phyloP scores from a whole-genome alignment of 2,888 invertebrate genomes.

The Scaptomyza tumidula region DNA sequence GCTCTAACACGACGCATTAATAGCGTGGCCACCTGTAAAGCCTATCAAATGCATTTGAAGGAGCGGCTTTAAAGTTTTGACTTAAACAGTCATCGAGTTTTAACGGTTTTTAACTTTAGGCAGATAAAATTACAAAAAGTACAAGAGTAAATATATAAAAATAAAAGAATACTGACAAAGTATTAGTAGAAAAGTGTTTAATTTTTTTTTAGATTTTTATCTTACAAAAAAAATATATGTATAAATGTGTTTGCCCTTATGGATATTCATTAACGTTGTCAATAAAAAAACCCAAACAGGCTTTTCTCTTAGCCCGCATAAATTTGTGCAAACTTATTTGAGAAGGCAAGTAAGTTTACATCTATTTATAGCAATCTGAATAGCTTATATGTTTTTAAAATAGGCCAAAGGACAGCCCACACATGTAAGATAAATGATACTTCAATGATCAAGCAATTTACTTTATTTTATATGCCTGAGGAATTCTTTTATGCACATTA shows the following conservation, averaged over 20 bases:
- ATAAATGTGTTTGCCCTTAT: too few species aligned
- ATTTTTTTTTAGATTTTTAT: background rate
- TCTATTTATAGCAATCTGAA: background rate
- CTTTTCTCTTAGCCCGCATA: background rate
- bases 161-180: background rate
- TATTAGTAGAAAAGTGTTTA: too few species aligned
- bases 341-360: background rate
- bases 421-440: background rate
- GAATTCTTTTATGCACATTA: background rate
- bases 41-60: slow-evolving; percentile 53
- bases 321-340: background rate
- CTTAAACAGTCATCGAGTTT: background rate
- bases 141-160: background rate
- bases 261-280: too few species aligned
- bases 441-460: background rate
- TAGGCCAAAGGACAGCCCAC: background rate
- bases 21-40: slow-evolving; percentile 27
- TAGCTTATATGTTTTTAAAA: background rate
- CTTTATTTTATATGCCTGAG: background rate
- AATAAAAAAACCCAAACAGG: background rate
- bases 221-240: background rate
- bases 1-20: slow-evolving; percentile 29
- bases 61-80: slow-evolving; percentile 14
- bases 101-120: background rate
- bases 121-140: background rate